These are phyloP conservation scores for Oeneis ivallda DNA, from an alignment of 2,888 invertebrate genomes.

Conservation along the genomic window DNA sequence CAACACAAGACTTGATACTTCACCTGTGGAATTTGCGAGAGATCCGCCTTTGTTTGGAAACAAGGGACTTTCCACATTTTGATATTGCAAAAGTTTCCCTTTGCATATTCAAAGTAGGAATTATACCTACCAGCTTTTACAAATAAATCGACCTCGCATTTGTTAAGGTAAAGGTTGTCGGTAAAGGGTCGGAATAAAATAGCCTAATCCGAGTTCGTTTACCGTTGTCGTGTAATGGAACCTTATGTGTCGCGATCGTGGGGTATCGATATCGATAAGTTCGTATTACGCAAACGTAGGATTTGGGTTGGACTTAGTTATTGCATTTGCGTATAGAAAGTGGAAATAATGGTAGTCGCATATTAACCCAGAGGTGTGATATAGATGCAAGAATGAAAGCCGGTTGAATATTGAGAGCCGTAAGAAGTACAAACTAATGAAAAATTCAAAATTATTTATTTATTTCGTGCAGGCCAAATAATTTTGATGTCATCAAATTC, in stretches of 20 bases:
- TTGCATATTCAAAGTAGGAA: not conserved
- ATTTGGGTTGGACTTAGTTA: slow-evolving; percentile 6
- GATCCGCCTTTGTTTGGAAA: no score
- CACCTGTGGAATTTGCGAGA: no score
- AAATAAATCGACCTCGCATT: not conserved
- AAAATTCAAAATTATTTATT: no score
- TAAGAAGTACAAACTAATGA: no score
- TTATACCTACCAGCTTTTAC: not conserved
- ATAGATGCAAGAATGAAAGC: no score
- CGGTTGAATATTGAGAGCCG: no score
- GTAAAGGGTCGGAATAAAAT: slow-evolving; percentile 22
- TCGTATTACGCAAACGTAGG: slow-evolving; percentile 7
- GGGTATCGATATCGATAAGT: slow-evolving; percentile 6
- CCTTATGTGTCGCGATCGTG: slow-evolving; percentile 14
- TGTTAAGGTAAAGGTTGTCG: not conserved
- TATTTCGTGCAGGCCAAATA: no score
- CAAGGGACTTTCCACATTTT: not conserved
- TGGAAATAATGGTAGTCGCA: not conserved
- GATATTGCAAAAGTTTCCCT: not conserved
- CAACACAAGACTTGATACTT: no score
- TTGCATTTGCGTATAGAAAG: slow-evolving; percentile 5
- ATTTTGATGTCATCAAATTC: no score
- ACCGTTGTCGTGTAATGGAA: slow-evolving; percentile 16
- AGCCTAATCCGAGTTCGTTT: slow-evolving; percentile 12
- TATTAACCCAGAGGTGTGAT: no score